Evolutionary conservation across 2,113 vertebrate species (phyloP), one percentile per base, ranked within the genome.

Genomic region (Ctenomys sociabilis): DNA sequence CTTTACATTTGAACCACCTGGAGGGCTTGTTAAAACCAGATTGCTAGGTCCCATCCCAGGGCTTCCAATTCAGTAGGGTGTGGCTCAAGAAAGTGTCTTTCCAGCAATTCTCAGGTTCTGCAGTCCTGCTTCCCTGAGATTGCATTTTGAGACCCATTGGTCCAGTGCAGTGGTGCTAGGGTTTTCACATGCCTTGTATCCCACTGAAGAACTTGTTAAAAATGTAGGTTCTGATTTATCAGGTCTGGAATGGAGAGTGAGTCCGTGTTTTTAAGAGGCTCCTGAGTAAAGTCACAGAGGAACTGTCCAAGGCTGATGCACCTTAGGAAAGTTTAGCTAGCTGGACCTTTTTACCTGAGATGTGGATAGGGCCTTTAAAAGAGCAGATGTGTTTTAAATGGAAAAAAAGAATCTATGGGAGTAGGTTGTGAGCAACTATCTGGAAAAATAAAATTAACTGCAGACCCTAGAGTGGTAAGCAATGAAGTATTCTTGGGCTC

Each of bases 381-480:
- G 35, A 89, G 5, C 10, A 54, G 37, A 57, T 37, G 68, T 86
- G 32, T 66, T 82, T 37, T 88, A 21, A 26, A 8, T 24, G 7
- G n/a, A 68, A 21, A n/a, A 54, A 85, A 54, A 61, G 61, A 68
- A 84, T 37, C 43, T 43, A 0, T 54, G 7, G 37, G 30, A 45
- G 13, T 61, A 61, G 37, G 16, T 70, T 61, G 49, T 88, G 35
- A 68, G n/a, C 14, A 45, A 9, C 21, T 80, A 13, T 88, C 88
- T 85, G 54, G 28, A 85, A 72, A 85, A 91, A 88, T 83, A 85
- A 75, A 91, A 78, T 93, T n/a, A 95, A 66, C n/a, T 61, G 63
- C 45, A 88, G 40, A n/a, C 70, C 26, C 32, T 24, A 70, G 64
- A 72, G 70, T 91, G 70, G 21, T 90, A 93, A 83, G 35, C 28